Conservation (phyloP, 1,140 invertebrate species). For the Euschistus heros region DNA sequence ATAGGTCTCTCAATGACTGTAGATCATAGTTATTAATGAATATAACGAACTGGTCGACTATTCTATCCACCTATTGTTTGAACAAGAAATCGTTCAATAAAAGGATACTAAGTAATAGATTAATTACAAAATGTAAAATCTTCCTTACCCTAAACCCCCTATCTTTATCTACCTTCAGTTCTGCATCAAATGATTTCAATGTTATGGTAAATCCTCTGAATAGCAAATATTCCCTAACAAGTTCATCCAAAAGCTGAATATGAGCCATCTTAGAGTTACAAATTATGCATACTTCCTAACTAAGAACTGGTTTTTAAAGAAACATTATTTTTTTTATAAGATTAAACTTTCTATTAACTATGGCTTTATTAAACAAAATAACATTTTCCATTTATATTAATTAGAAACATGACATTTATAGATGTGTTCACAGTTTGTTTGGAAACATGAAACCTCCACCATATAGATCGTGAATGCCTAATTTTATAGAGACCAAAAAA, state of each 20-base stretch:
- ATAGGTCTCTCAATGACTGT: slow-evolving; percentile 63
- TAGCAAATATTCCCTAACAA: slow-evolving; percentile 85
- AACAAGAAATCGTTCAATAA: background rate
- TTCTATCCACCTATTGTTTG: slow-evolving; percentile 61
- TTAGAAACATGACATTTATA: too few species aligned
- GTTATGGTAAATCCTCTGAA: slow-evolving; percentile 79
- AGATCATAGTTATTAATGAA: slow-evolving; percentile 71
- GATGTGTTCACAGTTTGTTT: too few species aligned
- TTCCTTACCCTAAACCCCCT: slow-evolving; percentile 66
- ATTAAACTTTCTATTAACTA: too few species aligned
- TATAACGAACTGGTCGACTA: slow-evolving; percentile 74
- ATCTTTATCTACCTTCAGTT: slow-evolving; percentile 82
- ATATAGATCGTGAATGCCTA: too few species aligned
- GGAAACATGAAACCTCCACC: too few species aligned
- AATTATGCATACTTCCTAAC: background rate
- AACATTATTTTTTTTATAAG: too few species aligned
- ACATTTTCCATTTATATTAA: too few species aligned
- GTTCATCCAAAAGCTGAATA: slow-evolving; percentile 73
- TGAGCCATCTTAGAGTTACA: slow-evolving; percentile 54
- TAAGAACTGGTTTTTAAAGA: too few species aligned
- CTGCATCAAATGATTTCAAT: slow-evolving; percentile 71
- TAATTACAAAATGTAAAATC: background rate
- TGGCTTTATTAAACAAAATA: too few species aligned
- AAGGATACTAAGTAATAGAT: background rate
- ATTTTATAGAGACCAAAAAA: too few species aligned